These are phyloP conservation scores for Schrankia costaestrigalis DNA, from an alignment of 2,888 invertebrate species.

Conservation along the genomic window DNA sequence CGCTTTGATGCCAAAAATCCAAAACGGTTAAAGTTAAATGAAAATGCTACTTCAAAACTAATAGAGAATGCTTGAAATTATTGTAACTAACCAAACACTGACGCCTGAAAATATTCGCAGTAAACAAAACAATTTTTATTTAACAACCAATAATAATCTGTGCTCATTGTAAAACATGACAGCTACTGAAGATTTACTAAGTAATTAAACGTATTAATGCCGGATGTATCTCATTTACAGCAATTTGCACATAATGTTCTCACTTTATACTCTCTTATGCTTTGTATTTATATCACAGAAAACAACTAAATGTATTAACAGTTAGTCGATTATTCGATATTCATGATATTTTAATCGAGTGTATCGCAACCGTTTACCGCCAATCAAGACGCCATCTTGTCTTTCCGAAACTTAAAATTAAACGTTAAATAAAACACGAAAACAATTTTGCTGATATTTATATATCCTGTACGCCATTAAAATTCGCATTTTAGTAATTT, in stretches of 20 bases:
- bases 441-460: conserved; percentile 68
- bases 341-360: conserved; percentile 26
- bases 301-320: conserved; percentile 26
- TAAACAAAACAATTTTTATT: too few relatives aligned
- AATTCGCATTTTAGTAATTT: conserved; percentile 69
- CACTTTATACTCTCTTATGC: conserved; percentile 8
- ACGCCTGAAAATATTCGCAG: too few relatives aligned
- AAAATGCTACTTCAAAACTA: too few relatives aligned
- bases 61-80: too few relatives aligned
- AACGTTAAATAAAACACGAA: conserved; percentile 54
- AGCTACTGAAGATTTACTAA: too few relatives aligned
- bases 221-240: too few relatives aligned
- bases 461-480: conserved; percentile 64
- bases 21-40: too few relatives aligned
- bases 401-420: conserved; percentile 45
- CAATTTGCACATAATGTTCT: conserved; percentile 3
- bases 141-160: too few relatives aligned
- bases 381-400: conserved; percentile 50
- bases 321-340: conserved; percentile 25
- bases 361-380: conserved; percentile 32
- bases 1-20: too few relatives aligned
- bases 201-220: too few relatives aligned
- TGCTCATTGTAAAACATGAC: too few relatives aligned
- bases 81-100: too few relatives aligned
- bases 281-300: conserved; percentile 10